Base-by-base conservation (phyloP, 1,140 invertebrate genomes). In the Drosophila trapezifrons region DNA sequence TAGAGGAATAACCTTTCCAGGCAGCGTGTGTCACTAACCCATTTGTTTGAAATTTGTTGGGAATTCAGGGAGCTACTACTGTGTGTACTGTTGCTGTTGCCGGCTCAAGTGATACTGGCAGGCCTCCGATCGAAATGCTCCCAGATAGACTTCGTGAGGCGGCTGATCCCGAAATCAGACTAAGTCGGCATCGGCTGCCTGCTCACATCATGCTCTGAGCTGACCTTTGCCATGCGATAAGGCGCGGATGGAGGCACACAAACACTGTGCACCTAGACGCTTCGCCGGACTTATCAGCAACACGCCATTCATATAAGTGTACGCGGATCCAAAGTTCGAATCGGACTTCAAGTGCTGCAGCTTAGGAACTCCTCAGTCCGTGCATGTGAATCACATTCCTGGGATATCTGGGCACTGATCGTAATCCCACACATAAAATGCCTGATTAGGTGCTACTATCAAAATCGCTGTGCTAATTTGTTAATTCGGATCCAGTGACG, bases 151-250 rank as follows among this genome's bases (percentile, higher is more conserved):
- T 76, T 54, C 38, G 54, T 57, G 46, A 32, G 42, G 20, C 13
- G 42, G 35, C 13, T 46, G 58, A 62, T 42, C 42, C 62, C 72
- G 25, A 76, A 76, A 67, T 76, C 59, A 18, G 71, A 76, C 78
- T 84, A 72, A 51, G 64, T 58, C 79, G 37, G 84, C 49, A 52
- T 52, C 49, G 49, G 4, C 17, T 20, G 49, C 32, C 51, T 54
- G 51, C 13, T 15, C 29, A 32, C 51, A 75, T 65, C 80, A 84
- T 80, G 77, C 79, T 63, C 58, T 55, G 35, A 2, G 42, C 29
- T 79, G 79, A 79, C 79, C 83, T 81, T 78, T 85, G 80, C 40
- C 62, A 43, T 51, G 37, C 8, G 79, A 86, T 79, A 87, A 86
- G 70, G 46, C 62, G 29, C 42, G 38, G 20, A 46, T 54, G 35